Evolutionary conservation across 2,888 invertebrate species (phyloP), one percentile per base, ranked within the genome.

Genomic region (Molorchus minor): DNA sequence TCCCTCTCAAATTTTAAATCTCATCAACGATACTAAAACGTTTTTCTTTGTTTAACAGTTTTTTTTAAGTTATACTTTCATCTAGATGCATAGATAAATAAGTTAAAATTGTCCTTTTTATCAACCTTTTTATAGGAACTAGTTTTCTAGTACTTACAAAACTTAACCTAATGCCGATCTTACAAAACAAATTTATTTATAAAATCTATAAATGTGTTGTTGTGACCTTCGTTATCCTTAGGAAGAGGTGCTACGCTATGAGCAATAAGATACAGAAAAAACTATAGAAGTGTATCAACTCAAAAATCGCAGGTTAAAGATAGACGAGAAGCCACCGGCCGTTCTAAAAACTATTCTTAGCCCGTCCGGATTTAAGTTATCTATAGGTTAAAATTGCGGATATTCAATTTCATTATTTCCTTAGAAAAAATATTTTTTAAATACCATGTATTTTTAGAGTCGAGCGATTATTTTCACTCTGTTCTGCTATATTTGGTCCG

Each of bases 331-430:
- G 65, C 61, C 62, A 67, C 58, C 61, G 65, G 63, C 66, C 66
- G 68, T 61, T 65, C 66, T 66, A 63, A 45, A 65, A 64, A 67
- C 68, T 70, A 70, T 70, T 68, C 56, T 69, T 70, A 69, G 70
- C 65, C 19, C 29, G 52, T 41, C 41, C 52, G 21, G 30, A 52
- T 41, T 41, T 52, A 41, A 41, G 52, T 52, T 33, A 25, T 25
- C 5, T 51, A 52, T 52, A 52, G 52, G 52, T 52, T 41, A 40
- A 52, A 41, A 30, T 52, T 52, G 41, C 41, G 52, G 41, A 52
- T 52, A 52, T 41, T 33, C 41, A 30, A 30, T 52, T 52, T 52
- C 30, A 10, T 25, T 40, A 33, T 52, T 30, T 25, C 12, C 29
- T 51, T 40, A 12, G 3, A 8, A 25, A 25, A 40, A 51, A 40